Evolutionary conservation across 2,888 invertebrate species (phyloP), one percentile per base, ranked within the genome.

Genomic region (Agonopterix heracliana): DNA sequence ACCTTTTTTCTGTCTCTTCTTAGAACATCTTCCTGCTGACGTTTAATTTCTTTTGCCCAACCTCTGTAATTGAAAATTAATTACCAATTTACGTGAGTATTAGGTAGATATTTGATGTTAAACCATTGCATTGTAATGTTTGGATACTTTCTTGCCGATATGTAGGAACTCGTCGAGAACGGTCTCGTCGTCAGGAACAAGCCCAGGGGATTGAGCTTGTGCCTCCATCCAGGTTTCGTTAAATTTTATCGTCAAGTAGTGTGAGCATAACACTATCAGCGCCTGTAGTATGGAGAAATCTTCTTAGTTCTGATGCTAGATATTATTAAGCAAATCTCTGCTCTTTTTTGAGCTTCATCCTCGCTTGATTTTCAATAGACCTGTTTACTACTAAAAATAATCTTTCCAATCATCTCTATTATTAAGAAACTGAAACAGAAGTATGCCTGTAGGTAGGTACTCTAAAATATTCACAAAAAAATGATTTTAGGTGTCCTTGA

Each of bases 201-300:
- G 52, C 1, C 54, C 56, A 0, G 57, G 50, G 26, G 48, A 63
- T 47, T 70, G 63, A 0, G 56, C 41, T 40, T 64, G 56, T 0
- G 65, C 71, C 54, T 84, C 86, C 1, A 42, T 12, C 87, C 86
- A 87, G 0, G 72, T 74, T 56, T 87, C 83, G 49, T 65, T 72
- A 1, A 79, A 52, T 50, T 85, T 85, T 12, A 81, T 46, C 0
- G 85, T 82, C 49, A 84, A 56, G 50, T 74, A 87, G 49, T 84
- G 72, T 0, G 81, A 75, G 51, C 81, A 80, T 0, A 86, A 60
- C 3, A 80, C 71, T 34, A 88, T 54, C 0, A 71, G 56, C 2
- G 68, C 56, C 87, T 87, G 57, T 1, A 5, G 26, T 7, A 7
- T 26, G 26, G 26, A 60, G 53, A n/a, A 13, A 41, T 8, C 9